Percentiles rank a stretch among this genome's conserved stretches.
Conservation (phyloP, 2,797 vertebrate species). For the Melanotaenia boesemani region DNA sequence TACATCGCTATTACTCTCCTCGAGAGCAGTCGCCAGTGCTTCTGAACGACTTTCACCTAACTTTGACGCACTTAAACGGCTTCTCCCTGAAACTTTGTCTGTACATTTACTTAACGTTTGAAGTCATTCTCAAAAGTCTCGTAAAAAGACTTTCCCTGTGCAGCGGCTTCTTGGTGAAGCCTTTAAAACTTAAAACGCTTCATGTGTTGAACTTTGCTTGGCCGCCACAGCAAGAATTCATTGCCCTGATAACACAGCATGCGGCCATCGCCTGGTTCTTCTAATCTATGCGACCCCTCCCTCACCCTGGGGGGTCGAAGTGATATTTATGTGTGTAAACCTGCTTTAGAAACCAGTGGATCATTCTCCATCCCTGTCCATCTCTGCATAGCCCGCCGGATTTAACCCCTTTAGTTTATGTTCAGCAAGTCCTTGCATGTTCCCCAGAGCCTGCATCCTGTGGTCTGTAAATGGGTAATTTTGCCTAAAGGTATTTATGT, state of each 20-base stretch:
- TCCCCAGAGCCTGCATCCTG: conserved; percentile 57
- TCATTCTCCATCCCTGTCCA: conserved; percentile 16
- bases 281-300: conserved; percentile 22
- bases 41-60: background rate
- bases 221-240: conserved; percentile 55
- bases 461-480: conserved; percentile 51
- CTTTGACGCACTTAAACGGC: too few species aligned
- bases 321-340: conserved; percentile 34
- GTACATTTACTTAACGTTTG: background rate
- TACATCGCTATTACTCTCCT: background rate
- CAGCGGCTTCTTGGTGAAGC: background rate
- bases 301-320: background rate
- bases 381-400: conserved; percentile 38
- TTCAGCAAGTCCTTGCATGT: conserved; percentile 65
- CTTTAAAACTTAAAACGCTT: conserved; percentile 5
- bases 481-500: conserved; percentile 58
- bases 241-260: conserved; percentile 74
- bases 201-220: conserved; percentile 52
- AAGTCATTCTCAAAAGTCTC: background rate
- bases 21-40: background rate
- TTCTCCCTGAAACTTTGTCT: too few species aligned
- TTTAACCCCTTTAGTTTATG: conserved; percentile 39
- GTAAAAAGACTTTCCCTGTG: background rate
- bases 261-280: conserved; percentile 49
- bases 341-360: conserved; percentile 25